Conservation (phyloP, 2,797 vertebrate species). For the Pelochelys cantorii region DNA sequence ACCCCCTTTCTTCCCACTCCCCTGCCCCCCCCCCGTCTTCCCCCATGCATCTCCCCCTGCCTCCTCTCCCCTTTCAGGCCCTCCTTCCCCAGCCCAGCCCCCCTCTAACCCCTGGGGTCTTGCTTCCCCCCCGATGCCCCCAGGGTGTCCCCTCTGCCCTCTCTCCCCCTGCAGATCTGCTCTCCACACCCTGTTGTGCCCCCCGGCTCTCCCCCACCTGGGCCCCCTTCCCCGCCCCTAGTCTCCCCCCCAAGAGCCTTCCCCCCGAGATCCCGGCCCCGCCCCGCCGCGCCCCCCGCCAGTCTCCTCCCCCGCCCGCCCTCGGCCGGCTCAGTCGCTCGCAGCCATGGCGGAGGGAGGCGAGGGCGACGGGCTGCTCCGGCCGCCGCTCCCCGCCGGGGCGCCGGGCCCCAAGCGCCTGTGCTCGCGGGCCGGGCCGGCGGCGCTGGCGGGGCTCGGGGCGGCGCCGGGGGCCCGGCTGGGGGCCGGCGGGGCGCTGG, state of each 20-base stretch:
- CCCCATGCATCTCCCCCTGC: too few relatives aligned
- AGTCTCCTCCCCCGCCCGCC: constrained; percentile 51
- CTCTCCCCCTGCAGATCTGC: constrained; percentile 31
- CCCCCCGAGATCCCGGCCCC: constrained; percentile 15
- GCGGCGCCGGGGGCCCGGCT: constrained; percentile 77
- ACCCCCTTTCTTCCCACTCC: background rate
- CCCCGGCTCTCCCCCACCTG: too few relatives aligned
- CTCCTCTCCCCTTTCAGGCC: too few relatives aligned
- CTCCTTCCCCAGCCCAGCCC: too few relatives aligned
- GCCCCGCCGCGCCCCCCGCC: constrained; percentile 24
- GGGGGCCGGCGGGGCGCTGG: constrained; percentile 85
- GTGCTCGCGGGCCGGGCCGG: constrained; percentile 89
- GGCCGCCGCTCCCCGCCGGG: constrained; percentile 83
- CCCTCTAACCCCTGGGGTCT: background rate
- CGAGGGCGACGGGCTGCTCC: constrained; percentile 87
- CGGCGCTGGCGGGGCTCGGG: constrained; percentile 79
- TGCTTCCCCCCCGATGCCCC: constrained; percentile 35
- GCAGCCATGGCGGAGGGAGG: constrained; percentile 95
- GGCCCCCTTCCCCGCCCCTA: background rate
- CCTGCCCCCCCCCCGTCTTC: too few relatives aligned
- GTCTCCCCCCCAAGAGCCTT: too few relatives aligned
- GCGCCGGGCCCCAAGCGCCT: constrained; percentile 87
- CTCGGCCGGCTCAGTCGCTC: constrained; percentile 75
- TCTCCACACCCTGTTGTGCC: background rate
- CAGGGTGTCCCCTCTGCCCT: constrained; percentile 50